A percentile compares a stretch with the other conserved stretches of the same genome.
Evolutionary conservation across 1,140 invertebrate species (phyloP).

Genomic region (Drosophila sulfurigaster): DNA sequence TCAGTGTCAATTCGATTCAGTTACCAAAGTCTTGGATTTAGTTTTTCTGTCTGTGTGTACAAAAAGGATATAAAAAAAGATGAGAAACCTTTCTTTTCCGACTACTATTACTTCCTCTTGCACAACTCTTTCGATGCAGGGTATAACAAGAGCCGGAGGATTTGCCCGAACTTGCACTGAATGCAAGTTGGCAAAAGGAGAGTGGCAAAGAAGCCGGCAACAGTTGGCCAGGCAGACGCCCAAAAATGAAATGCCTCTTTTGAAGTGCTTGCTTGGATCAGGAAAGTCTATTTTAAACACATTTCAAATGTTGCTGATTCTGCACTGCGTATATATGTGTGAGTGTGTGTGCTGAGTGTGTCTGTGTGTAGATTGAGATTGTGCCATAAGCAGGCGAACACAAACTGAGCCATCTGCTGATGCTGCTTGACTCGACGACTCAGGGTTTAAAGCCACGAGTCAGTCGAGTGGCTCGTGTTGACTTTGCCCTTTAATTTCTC

Average conservation of each 20-base stretch:
- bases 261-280: constrained; percentile 34
- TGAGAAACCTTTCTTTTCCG: not conserved
- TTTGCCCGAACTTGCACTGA: not conserved
- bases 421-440: constrained; percentile 12
- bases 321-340: constrained; percentile 23
- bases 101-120: not conserved
- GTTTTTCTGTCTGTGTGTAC: too few relatives aligned
- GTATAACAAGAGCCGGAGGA: not conserved
- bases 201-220: constrained; percentile 28
- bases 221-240: constrained; percentile 35
- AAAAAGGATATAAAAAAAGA: too few relatives aligned
- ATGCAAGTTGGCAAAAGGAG: not conserved
- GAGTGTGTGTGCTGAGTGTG: constrained; percentile 11
- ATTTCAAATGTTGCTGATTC: constrained; percentile 46
- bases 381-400: constrained; percentile 33
- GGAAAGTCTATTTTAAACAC: constrained; percentile 50
- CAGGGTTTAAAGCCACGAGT: constrained; percentile 18
- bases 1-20: too few relatives aligned
- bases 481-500: constrained; percentile 54
- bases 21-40: too few relatives aligned
- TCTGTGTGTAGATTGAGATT: constrained; percentile 15
- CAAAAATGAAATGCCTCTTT: constrained; percentile 38
- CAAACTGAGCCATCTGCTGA: constrained; percentile 14
- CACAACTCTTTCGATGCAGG: not conserved
- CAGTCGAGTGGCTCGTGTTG: constrained; percentile 23